These are phyloP conservation scores for Recurvirostra avosetta DNA, from an alignment of 2,113 vertebrate species.

Conservation along the genomic window DNA sequence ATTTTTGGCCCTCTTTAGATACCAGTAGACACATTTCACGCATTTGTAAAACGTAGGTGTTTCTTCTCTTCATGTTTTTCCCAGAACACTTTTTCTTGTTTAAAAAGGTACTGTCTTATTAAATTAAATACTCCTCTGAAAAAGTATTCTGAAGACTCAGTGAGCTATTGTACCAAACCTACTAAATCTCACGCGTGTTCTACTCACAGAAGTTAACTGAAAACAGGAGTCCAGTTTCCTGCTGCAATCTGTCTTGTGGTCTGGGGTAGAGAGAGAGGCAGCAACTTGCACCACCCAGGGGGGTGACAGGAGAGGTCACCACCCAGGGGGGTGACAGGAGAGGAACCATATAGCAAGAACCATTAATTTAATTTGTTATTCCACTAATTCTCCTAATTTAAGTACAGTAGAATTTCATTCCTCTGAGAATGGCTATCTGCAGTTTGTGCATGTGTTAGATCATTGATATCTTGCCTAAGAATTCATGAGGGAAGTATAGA, in stretches of 20 bases:
- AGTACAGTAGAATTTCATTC: background rate
- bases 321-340: background rate
- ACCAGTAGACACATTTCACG: constrained; percentile 20
- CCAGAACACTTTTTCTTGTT: constrained; percentile 43
- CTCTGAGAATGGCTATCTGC: background rate
- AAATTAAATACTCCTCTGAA: constrained; percentile 50
- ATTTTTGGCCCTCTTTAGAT: constrained; percentile 60
- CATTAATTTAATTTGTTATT: background rate
- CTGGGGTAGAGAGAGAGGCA: background rate
- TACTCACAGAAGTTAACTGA: constrained; percentile 32
- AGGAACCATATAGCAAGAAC: background rate
- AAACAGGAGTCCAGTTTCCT: constrained; percentile 35
- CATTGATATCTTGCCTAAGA: background rate
- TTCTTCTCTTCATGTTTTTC: constrained; percentile 56
- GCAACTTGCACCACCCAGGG: background rate
- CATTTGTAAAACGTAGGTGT: constrained; percentile 55
- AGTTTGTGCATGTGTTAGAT: background rate
- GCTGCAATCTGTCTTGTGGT: background rate
- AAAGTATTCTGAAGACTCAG: constrained; percentile 64
- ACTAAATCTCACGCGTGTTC: background rate
- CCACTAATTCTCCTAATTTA: background rate
- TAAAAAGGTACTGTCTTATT: constrained; percentile 59
- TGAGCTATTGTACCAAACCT: constrained; percentile 71
- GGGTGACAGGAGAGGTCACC: background rate
- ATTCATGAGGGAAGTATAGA: background rate